These are phyloP conservation scores for Caenorhabditis tropicalis DNA, from an alignment of 1,140 invertebrate species.

Conservation along the genomic window DNA sequence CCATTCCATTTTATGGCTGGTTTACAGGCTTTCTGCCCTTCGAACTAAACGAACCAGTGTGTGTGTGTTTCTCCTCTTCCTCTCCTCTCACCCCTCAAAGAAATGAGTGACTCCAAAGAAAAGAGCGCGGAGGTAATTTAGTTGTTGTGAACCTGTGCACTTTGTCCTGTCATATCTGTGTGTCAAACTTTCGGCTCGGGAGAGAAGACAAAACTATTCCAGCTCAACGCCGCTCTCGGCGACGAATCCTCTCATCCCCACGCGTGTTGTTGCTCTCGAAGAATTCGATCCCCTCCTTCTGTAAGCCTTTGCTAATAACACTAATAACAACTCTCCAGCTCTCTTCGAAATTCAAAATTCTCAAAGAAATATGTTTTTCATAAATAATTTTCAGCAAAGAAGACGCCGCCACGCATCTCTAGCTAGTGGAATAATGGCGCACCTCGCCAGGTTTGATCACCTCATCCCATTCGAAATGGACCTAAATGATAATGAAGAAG, in stretches of 20 bases:
- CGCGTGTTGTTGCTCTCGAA: background rate
- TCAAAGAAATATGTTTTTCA: background rate
- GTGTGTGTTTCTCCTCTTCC: background rate
- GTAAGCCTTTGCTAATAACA: background rate
- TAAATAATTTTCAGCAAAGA: background rate
- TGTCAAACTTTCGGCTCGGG: no score
- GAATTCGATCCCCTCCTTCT: background rate
- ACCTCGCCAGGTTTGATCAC: background rate
- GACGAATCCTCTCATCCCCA: background rate
- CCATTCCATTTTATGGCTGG: background rate
- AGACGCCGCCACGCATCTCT: background rate
- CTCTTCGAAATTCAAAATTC: background rate
- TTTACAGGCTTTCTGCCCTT: background rate
- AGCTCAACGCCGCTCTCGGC: background rate
- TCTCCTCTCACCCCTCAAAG: background rate
- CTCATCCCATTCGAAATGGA: conserved; percentile 11
- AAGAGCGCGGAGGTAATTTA: conserved; percentile 10
- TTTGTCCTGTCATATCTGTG: background rate
- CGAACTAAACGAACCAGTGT: background rate
- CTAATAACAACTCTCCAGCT: background rate
- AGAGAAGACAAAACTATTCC: background rate
- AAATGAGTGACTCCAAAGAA: background rate
- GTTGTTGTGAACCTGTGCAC: background rate
- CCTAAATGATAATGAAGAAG: background rate
- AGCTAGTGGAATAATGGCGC: background rate